Conservation (phyloP, 2,113 vertebrate genomes). For the Platycercus adscitus region DNA sequence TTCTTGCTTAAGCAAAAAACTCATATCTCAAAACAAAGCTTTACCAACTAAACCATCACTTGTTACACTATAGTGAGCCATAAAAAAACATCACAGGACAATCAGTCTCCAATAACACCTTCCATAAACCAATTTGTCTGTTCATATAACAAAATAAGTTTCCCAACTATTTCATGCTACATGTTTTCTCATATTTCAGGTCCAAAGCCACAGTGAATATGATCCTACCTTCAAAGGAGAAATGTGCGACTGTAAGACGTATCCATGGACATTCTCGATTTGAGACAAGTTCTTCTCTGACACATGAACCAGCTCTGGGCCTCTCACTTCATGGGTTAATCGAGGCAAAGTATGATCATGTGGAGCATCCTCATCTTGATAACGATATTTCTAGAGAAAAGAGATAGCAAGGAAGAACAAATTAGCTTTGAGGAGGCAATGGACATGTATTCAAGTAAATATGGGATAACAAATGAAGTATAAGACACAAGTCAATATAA, state of each 20-base stretch:
- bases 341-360: constrained; percentile 91
- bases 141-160: neutral
- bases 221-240: constrained; percentile 91
- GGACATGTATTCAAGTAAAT: neutral
- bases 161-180: neutral
- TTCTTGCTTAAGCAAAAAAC: neutral
- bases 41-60: neutral
- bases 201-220: neutral
- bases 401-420: neutral
- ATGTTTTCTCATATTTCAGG: accelerated
- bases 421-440: neutral
- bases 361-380: constrained; percentile 91
- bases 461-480: neutral
- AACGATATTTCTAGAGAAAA: constrained; percentile 86
- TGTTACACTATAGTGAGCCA: neutral
- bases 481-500: neutral
- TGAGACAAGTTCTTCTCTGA: constrained; percentile 97
- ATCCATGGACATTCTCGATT: constrained; percentile 96
- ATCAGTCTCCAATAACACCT: neutral
- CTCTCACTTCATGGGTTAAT: constrained; percentile 87
- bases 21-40: neutral
- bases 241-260: constrained; percentile 94
- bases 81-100: neutral
- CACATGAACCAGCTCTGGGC: constrained; percentile 94
- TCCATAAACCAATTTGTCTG: neutral